Evolutionary conservation across 2,797 vertebrate species (phyloP), one percentile per base, ranked within the genome.

Genomic region (Gallinago stenura): DNA sequence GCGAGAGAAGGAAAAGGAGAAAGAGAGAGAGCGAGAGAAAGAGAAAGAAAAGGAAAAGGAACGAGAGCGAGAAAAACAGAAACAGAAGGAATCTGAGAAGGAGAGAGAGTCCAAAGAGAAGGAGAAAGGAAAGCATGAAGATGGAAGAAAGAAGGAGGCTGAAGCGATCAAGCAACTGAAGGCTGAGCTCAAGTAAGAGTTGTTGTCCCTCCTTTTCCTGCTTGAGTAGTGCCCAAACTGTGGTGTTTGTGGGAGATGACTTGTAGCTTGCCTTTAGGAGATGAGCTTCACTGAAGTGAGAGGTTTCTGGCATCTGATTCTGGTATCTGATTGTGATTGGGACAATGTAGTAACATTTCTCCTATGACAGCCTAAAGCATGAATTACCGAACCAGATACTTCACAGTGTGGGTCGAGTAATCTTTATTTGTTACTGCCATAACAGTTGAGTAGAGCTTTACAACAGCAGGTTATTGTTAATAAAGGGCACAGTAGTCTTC

Each of bases 81-180:
- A 98, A 53, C 94, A 97, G 26, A 98, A 98, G 82, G 98, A 98
- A 43, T 98, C 97, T 3, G 98, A 98, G 90, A 98, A 98, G 93
- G 95, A 98, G 82, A 95, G 97, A 96, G 94, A 98, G n/a, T 93
- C 96, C 57, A 98, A 98, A 77, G 98, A 98, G 28, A 98, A 98
- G 78, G 98, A 98, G 60, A 98, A 98, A 61, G 97, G 98, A 61
- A 98, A 98, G n/a, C 97, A 98, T 50, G 98, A 98, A 90, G 98
- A 98, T 97, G 91, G 98, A 97, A 97, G 99, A 98, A 99, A 99
- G 96, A 99, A 99, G 83, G 99, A 99, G 96, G 98, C 99, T 89
- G 99, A 99, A 97, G 98, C 98, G 60, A 98, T 99, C 94, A 99
- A 99, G 93, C 99, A 99, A 1, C 88, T 99, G 90, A 98, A 99